Evolutionary conservation across 92 coral and sea anemone genomes (phyloP).

Genomic region (Phymanthus crucifer): DNA sequence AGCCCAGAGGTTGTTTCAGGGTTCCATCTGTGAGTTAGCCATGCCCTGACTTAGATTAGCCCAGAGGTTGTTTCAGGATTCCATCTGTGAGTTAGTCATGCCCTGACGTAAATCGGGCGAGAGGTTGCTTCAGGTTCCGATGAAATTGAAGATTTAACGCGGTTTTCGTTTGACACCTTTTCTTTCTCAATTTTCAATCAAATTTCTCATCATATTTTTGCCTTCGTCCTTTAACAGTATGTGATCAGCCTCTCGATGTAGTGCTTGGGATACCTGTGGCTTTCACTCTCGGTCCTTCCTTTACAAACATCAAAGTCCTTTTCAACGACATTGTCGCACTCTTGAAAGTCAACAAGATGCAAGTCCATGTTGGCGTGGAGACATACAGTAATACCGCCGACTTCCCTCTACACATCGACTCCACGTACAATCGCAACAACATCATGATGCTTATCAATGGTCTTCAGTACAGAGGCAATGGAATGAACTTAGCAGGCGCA

Average conservation of each 20-base stretch:
- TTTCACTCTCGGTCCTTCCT: slow-evolving; percentile 31
- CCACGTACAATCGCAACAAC: slow-evolving; percentile 32
- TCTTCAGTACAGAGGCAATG: slow-evolving; percentile 45
- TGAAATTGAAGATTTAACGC: too few species aligned
- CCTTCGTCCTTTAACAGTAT: slow-evolving; percentile 30
- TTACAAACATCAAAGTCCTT: slow-evolving; percentile 44
- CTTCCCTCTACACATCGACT: slow-evolving; percentile 47
- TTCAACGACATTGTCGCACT: slow-evolving; percentile 37
- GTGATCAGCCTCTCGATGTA: slow-evolving; percentile 59
- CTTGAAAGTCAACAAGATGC: slow-evolving; percentile 44
- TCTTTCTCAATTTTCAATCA: too few species aligned
- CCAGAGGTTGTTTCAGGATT: too few species aligned
- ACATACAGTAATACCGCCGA: slow-evolving; percentile 51
- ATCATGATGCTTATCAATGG: slow-evolving; percentile 26
- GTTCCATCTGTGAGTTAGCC: too few species aligned
- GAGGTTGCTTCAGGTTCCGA: too few species aligned
- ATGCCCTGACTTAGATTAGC: too few species aligned
- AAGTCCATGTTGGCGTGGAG: slow-evolving; percentile 61
- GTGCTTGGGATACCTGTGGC: slow-evolving; percentile 74
- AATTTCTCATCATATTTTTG: too few species aligned
- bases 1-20: too few species aligned
- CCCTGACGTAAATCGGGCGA: too few species aligned
- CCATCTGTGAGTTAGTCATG: too few species aligned
- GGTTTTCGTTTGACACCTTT: too few species aligned
- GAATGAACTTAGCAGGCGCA: slow-evolving; percentile 45